These are phyloP conservation scores for Melanotaenia maccullochi DNA, from an alignment of 2,797 vertebrate genomes.

Conservation along the genomic window DNA sequence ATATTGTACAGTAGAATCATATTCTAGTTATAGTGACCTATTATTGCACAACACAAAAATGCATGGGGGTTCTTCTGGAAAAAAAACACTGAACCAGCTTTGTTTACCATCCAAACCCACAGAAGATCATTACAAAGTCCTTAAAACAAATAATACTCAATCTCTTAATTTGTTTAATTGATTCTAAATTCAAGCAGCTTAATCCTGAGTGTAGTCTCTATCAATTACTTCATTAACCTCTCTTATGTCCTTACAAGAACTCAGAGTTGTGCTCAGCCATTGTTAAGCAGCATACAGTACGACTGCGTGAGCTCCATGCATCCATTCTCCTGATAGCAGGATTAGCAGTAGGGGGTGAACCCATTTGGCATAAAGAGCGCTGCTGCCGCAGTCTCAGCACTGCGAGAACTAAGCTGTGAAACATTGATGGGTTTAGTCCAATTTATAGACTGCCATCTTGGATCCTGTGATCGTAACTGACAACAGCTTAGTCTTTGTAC, in stretches of 20 bases:
- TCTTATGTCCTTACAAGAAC: constrained; percentile 52
- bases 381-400: constrained; percentile 50
- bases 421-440: constrained; percentile 70
- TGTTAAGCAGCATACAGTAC: constrained; percentile 50
- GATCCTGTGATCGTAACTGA: constrained; percentile 59
- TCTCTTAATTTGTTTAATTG: constrained; percentile 72
- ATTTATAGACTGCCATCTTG: constrained; percentile 75
- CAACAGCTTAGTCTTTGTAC: constrained; percentile 65
- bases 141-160: constrained; percentile 46
- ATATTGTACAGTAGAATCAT: constrained; percentile 18
- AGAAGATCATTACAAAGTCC: constrained; percentile 54
- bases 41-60: constrained; percentile 34
- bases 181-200: constrained; percentile 69
- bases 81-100: constrained; percentile 42
- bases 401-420: constrained; percentile 71
- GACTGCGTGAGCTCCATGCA: constrained; percentile 50
- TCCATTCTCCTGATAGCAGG: constrained; percentile 69
- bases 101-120: constrained; percentile 40
- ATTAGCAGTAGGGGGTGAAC: constrained; percentile 70
- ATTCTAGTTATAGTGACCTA: constrained; percentile 30
- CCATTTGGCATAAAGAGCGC: constrained; percentile 62
- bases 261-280: constrained; percentile 43
- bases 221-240: constrained; percentile 62
- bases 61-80: constrained; percentile 25
- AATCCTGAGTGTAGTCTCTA: constrained; percentile 57